Conservation (phyloP, 2,888 invertebrate species). For the Pachydiplax longipennis region DNA sequence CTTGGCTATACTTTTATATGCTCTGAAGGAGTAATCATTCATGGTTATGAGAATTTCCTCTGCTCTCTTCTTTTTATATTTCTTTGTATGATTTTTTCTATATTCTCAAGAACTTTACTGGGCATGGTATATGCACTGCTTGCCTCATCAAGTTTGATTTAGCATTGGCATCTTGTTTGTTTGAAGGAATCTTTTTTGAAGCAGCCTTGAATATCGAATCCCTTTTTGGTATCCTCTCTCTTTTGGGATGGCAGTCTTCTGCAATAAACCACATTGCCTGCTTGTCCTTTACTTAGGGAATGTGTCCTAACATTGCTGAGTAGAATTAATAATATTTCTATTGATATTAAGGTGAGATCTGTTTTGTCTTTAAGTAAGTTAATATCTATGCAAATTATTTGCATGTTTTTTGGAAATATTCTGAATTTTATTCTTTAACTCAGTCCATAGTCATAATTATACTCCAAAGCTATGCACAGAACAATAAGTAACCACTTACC, state of each 20-base stretch:
- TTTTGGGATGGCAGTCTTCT: not conserved
- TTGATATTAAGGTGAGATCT: too few species aligned
- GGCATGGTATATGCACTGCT: conserved; percentile 15
- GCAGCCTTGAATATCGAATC: conserved; percentile 2
- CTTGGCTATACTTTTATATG: conserved; percentile 51
- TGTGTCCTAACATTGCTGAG: not conserved
- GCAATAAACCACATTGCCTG: not conserved
- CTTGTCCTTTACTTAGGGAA: not conserved
- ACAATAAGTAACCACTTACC: too few species aligned
- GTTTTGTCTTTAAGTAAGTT: too few species aligned
- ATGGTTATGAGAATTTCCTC: not conserved
- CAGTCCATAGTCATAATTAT: too few species aligned
- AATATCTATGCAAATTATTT: too few species aligned
- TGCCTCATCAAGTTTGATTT: conserved; percentile 3
- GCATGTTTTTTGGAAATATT: too few species aligned
- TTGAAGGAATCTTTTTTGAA: conserved; percentile 38
- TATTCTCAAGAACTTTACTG: not conserved
- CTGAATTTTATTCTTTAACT: too few species aligned
- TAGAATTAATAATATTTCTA: not conserved
- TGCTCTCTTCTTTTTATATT: not conserved
- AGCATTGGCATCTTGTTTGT: not conserved
- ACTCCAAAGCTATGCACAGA: too few species aligned
- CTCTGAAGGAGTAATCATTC: not conserved
- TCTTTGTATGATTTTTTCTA: not conserved
- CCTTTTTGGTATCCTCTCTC: not conserved